These are phyloP conservation scores for Abramis brama DNA, from an alignment of 2,113 vertebrate species.

Conservation along the genomic window DNA sequence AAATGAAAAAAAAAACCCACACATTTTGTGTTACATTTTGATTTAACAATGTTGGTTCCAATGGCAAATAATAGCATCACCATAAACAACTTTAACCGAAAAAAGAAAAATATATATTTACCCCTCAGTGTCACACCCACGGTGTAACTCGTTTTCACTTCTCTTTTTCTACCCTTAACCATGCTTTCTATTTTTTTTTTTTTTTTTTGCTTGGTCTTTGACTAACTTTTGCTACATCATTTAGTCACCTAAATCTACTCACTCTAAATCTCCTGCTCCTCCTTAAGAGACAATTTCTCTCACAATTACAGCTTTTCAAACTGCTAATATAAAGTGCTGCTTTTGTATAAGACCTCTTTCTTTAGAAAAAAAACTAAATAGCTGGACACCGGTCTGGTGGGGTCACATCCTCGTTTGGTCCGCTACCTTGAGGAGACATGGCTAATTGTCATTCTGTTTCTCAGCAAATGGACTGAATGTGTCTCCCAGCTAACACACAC, in stretches of 20 bases:
- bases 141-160: not conserved
- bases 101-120: conserved; percentile 23
- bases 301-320: not conserved
- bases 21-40: no score
- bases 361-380: not conserved
- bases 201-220: not conserved
- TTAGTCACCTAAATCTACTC: not conserved
- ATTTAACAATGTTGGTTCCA: not conserved
- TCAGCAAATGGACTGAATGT: conserved; percentile 11
- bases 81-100: not conserved
- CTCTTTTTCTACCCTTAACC: not conserved
- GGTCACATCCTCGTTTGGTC: not conserved
- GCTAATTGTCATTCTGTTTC: conserved; percentile 36
- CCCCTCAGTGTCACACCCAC: conserved; percentile 1
- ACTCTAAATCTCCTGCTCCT: not conserved
- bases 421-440: conserved; percentile 16
- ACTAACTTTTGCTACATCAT: not conserved
- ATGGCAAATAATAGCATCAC: not conserved
- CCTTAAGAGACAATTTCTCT: no score
- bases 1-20: no score
- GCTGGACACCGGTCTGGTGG: conserved; percentile 9
- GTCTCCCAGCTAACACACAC: not conserved
- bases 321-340: not conserved
- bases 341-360: not conserved
- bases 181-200: conserved; percentile 3